These are phyloP conservation scores for Thymelicus lineola DNA, from an alignment of 2,888 invertebrate species.

Conservation along the genomic window DNA sequence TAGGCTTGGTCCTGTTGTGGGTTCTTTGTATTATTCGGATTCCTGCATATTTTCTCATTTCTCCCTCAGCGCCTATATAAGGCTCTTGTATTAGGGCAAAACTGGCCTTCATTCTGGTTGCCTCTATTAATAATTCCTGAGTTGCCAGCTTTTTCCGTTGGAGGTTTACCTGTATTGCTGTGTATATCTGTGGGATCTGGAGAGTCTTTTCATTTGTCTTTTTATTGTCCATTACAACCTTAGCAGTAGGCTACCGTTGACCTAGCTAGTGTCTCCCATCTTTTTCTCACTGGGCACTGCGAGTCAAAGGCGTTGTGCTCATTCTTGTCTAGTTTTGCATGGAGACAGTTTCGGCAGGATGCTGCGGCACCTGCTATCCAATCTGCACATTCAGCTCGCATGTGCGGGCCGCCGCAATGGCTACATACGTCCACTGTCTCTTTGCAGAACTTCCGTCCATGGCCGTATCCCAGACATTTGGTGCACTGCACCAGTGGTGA, in stretches of 20 bases:
- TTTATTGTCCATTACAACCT: background rate
- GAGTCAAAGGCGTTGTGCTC: background rate
- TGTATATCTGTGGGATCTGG: background rate
- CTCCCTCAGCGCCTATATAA: constrained; percentile 23
- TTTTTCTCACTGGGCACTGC: background rate
- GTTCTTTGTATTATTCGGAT: constrained; percentile 28
- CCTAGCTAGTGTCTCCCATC: background rate
- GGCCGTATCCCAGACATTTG: background rate
- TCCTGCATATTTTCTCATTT: constrained; percentile 6
- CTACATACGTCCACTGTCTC: too few species aligned
- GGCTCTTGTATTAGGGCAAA: constrained; percentile 35
- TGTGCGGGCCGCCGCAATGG: too few species aligned
- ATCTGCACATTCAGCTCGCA: background rate
- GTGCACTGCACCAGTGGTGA: background rate
- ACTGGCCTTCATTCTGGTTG: background rate
- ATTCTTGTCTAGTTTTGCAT: background rate
- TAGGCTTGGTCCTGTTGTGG: constrained; percentile 40
- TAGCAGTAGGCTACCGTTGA: background rate
- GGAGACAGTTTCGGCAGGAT: background rate
- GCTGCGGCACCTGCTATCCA: background rate
- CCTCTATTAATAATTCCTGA: constrained; percentile 14
- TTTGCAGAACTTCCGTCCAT: background rate
- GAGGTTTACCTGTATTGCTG: background rate
- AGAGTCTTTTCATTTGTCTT: too few species aligned
- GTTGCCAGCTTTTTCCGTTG: constrained; percentile 37